These are phyloP conservation scores for Salvator merianae DNA, from an alignment of 2,113 vertebrate species.

Conservation along the genomic window DNA sequence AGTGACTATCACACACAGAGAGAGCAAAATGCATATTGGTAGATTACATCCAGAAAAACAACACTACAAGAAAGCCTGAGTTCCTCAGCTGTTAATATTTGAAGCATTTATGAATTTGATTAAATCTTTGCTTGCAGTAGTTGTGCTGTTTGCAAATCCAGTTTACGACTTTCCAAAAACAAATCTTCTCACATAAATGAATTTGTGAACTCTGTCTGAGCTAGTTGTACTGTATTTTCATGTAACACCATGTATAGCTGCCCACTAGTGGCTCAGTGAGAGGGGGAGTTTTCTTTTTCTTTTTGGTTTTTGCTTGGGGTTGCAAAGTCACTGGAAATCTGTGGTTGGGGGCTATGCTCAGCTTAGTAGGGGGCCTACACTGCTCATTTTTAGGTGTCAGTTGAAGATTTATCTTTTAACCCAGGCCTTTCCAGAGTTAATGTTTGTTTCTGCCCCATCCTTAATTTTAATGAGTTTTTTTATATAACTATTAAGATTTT, in stretches of 20 bases:
- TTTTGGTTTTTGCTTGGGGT: not conserved
- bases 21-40: conserved; percentile 43
- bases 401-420: too few relatives aligned
- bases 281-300: not conserved
- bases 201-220: not conserved
- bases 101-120: conserved; percentile 48
- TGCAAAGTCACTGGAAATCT: not conserved
- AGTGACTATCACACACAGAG: conserved; percentile 33
- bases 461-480: too few relatives aligned
- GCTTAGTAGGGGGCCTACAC: too few relatives aligned
- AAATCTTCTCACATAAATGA: not conserved
- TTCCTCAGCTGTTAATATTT: conserved; percentile 55
- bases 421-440: too few relatives aligned
- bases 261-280: not conserved
- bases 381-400: too few relatives aligned
- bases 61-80: conserved; percentile 51
- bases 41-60: conserved; percentile 62
- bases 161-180: not conserved
- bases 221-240: not conserved
- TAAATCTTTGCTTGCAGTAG: not conserved
- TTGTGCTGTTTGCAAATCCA: not conserved
- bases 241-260: not conserved
- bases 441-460: too few relatives aligned
- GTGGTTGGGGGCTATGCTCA: too few relatives aligned
- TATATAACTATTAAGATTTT: too few relatives aligned